These are phyloP conservation scores for Kryptopterus vitreolus DNA, from an alignment of 2,797 vertebrate species.

Conservation along the genomic window DNA sequence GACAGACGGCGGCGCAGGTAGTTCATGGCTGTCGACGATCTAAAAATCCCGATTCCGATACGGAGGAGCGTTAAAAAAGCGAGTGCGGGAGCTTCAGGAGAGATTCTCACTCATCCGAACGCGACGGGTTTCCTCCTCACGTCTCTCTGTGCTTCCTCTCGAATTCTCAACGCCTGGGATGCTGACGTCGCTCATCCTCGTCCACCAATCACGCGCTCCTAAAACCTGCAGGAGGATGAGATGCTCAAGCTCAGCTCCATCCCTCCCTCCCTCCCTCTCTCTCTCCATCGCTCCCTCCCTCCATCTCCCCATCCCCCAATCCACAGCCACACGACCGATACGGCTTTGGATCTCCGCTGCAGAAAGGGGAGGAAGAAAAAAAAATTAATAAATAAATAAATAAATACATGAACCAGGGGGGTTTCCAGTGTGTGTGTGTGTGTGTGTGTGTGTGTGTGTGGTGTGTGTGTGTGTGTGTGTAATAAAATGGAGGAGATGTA, in stretches of 20 bases:
- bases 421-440: conserved; percentile 60
- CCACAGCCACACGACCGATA: conserved; percentile 63
- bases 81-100: conserved; percentile 3
- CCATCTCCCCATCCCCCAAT: conserved; percentile 69
- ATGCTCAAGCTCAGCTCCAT: conserved; percentile 66
- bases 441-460: no score
- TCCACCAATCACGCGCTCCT: conserved; percentile 70
- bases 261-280: conserved; percentile 56
- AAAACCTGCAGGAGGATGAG: conserved; percentile 68
- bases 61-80: conserved; percentile 26
- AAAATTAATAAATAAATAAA: conserved; percentile 34
- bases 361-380: conserved; percentile 38
- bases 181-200: conserved; percentile 60
- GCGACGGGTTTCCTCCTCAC: conserved; percentile 66
- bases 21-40: conserved; percentile 83
- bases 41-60: not conserved
- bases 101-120: conserved; percentile 13
- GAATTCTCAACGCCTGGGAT: conserved; percentile 55
- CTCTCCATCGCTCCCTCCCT: no score
- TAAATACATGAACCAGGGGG: conserved; percentile 50
- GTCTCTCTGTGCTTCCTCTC: conserved; percentile 70
- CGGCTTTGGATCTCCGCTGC: conserved; percentile 57
- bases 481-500: conserved; percentile 43
- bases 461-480: no score
- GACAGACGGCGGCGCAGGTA: conserved; percentile 95